A percentile compares a stretch with the other conserved stretches of the same genome.
Evolutionary conservation across 2,113 vertebrate species (phyloP).

Genomic region (Syngnathoides biaculeatus): DNA sequence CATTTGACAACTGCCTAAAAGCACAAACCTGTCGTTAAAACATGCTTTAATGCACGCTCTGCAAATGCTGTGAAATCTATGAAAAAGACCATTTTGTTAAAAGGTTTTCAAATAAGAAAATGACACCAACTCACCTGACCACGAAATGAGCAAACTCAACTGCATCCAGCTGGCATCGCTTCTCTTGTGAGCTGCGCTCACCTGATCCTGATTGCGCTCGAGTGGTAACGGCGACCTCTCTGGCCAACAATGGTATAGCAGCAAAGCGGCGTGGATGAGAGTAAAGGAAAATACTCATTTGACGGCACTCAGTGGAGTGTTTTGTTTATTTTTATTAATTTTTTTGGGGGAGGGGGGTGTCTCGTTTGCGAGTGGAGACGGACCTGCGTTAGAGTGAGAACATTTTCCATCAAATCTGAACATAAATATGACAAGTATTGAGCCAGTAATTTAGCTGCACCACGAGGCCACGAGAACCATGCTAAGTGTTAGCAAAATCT

Average conservation of each 20-base stretch:
- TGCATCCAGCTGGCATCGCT: slow-evolving; percentile 14
- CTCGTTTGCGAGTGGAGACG: too few species aligned
- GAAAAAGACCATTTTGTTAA: neutral
- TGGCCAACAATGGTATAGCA: neutral
- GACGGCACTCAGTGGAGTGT: too few species aligned
- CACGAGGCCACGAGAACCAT: neutral
- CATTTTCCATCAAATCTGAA: neutral
- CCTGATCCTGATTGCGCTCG: slow-evolving; percentile 20
- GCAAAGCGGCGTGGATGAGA: slow-evolving; percentile 6
- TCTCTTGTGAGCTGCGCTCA: slow-evolving; percentile 25
- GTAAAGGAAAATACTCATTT: neutral
- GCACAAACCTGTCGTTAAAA: neutral
- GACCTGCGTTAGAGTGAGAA: too few species aligned
- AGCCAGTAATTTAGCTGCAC: neutral
- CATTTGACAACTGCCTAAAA: neutral
- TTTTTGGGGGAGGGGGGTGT: neutral
- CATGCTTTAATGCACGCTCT: neutral
- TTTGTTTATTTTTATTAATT: neutral
- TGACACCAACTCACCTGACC: slow-evolving; percentile 43
- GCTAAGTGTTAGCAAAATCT: neutral
- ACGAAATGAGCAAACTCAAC: slow-evolving; percentile 6
- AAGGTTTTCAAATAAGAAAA: neutral
- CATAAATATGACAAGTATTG: neutral
- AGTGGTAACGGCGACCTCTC: slow-evolving; percentile 36
- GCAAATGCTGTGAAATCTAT: neutral